Evolutionary conservation across 2,113 vertebrate species (phyloP).

Genomic region (Aphelocoma coerulescens): DNA sequence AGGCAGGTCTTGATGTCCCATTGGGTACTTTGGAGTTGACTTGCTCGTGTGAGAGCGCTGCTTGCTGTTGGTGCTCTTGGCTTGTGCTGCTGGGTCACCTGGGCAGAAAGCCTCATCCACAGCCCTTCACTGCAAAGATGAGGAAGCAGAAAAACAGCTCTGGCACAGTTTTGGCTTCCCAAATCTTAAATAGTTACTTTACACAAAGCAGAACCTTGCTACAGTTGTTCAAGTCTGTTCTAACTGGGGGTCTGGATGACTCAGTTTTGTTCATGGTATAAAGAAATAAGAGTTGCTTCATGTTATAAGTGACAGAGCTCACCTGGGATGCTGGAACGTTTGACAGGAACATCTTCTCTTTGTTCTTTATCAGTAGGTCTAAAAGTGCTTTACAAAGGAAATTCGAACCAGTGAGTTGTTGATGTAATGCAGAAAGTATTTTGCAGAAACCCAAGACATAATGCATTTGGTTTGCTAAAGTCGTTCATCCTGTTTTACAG

Average conservation of each 20-base stretch:
- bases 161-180: background rate
- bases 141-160: background rate
- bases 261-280: background rate
- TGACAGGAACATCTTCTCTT: background rate
- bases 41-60: background rate
- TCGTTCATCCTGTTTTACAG: background rate
- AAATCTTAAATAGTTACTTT: background rate
- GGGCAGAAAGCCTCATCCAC: background rate
- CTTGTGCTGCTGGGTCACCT: background rate
- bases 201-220: background rate
- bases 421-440: conserved; percentile 26
- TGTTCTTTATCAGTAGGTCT: conserved; percentile 24
- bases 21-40: accelerated
- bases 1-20: background rate
- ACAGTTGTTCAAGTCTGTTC: background rate
- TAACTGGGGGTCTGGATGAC: background rate
- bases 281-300: background rate
- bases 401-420: background rate
- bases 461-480: background rate
- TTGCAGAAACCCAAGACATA: background rate
- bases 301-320: background rate
- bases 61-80: background rate
- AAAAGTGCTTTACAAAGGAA: background rate
- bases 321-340: background rate
- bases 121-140: background rate